Conservation (phyloP, 2,113 vertebrate genomes). For the Ictidomys tridecemlineatus region DNA sequence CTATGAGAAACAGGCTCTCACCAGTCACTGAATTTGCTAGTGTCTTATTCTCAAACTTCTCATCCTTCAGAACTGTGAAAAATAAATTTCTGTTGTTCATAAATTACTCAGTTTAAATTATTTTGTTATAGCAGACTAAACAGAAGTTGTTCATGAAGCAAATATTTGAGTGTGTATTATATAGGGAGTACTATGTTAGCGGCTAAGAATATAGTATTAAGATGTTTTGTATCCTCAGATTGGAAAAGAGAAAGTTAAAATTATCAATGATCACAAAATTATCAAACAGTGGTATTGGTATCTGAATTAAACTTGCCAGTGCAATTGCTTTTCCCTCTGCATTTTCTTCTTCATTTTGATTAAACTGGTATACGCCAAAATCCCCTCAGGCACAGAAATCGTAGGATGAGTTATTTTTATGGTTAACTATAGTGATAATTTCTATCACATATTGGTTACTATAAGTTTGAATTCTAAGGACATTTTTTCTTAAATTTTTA, state of each 20-base stretch:
- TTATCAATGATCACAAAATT: background rate
- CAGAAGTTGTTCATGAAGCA: background rate
- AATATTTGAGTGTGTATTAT: background rate
- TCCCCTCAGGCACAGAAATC: background rate
- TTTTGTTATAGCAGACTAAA: background rate
- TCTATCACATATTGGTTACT: background rate
- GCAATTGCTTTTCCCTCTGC: background rate
- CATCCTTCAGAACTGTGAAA: no score
- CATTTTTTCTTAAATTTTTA: background rate
- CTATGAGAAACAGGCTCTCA: no score
- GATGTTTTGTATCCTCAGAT: background rate
- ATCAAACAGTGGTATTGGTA: background rate
- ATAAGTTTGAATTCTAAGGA: constrained; percentile 17
- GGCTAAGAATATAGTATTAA: background rate
- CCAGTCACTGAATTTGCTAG: no score
- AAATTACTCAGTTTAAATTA: background rate
- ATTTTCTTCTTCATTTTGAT: background rate
- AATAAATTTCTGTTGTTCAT: background rate
- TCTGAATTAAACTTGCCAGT: background rate
- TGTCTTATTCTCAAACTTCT: no score
- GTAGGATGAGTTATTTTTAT: background rate
- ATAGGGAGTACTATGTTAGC: background rate
- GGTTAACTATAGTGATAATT: background rate
- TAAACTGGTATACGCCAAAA: background rate
- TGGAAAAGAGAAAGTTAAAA: constrained; percentile 3